A percentile compares a stretch with the other conserved stretches of the same genome.
These are phyloP conservation scores for Aurelia sp. DNA, from an alignment of 30 jellyfish, hydroid and myxozoan species.

Conservation along the genomic window DNA sequence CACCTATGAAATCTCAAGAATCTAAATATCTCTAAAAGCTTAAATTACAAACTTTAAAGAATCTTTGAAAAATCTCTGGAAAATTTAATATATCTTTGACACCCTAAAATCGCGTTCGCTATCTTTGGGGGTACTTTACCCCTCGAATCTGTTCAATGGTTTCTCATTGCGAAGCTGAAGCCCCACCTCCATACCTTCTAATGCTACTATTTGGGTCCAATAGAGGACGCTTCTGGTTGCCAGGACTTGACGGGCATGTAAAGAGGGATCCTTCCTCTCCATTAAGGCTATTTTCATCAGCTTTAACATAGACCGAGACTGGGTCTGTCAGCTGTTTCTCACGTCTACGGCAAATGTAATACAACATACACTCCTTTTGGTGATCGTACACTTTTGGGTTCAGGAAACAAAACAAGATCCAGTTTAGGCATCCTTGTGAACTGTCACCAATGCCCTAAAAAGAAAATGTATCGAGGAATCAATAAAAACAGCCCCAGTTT, in stretches of 20 bases:
- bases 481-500: no score
- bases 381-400: conserved; percentile 80
- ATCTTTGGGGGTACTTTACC: no score
- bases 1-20: no score
- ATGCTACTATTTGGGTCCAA: neutral
- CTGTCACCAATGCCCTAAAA: conserved; percentile 93
- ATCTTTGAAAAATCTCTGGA: no score
- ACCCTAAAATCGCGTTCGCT: no score
- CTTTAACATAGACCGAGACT: neutral
- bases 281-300: neutral
- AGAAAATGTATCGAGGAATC: neutral
- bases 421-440: conserved; percentile 84
- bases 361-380: conserved; percentile 12
- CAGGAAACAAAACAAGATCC: conserved; percentile 84
- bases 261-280: neutral
- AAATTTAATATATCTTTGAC: no score
- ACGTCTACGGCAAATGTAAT: conserved; percentile 23
- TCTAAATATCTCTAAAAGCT: no score
- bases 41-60: no score
- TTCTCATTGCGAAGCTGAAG: no score
- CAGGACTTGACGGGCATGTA: no score
- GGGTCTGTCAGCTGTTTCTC: no score
- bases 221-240: neutral
- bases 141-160: no score
- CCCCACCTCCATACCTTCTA: neutral